These are phyloP conservation scores for Hirudo medicinalis DNA, from an alignment of 1,140 invertebrate species.

Conservation along the genomic window DNA sequence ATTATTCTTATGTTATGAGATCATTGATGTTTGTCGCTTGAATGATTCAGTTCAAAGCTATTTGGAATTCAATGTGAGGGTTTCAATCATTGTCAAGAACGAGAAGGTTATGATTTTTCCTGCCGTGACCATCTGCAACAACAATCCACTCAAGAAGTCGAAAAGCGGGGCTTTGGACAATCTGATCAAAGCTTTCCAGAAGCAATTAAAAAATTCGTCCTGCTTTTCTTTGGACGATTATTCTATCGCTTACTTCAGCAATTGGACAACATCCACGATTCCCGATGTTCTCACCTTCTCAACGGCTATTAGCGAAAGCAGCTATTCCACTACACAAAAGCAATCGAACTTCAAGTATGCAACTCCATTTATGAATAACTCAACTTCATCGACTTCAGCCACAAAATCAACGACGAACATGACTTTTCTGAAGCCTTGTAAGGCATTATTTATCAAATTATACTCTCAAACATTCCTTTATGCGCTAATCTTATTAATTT, in stretches of 20 bases:
- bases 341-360: too few relatives aligned
- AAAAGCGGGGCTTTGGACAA: neutral
- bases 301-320: neutral
- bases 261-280: neutral
- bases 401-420: too few relatives aligned
- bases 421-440: too few relatives aligned
- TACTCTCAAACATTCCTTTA: neutral
- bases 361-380: too few relatives aligned
- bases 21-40: neutral
- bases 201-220: neutral
- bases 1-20: neutral
- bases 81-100: neutral
- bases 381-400: too few relatives aligned
- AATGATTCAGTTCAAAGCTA: slow-evolving; percentile 11
- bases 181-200: neutral
- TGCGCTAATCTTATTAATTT: neutral
- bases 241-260: neutral
- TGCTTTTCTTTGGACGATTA: neutral
- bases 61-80: slow-evolving; percentile 6
- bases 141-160: slow-evolving; percentile 26
- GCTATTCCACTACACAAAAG: too few relatives aligned
- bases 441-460: neutral
- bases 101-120: slow-evolving; percentile 26
- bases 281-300: neutral
- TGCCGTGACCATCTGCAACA: slow-evolving; percentile 30